These are phyloP conservation scores for Micromesistius poutassou DNA, from an alignment of 2,797 vertebrate genomes.

Conservation along the genomic window DNA sequence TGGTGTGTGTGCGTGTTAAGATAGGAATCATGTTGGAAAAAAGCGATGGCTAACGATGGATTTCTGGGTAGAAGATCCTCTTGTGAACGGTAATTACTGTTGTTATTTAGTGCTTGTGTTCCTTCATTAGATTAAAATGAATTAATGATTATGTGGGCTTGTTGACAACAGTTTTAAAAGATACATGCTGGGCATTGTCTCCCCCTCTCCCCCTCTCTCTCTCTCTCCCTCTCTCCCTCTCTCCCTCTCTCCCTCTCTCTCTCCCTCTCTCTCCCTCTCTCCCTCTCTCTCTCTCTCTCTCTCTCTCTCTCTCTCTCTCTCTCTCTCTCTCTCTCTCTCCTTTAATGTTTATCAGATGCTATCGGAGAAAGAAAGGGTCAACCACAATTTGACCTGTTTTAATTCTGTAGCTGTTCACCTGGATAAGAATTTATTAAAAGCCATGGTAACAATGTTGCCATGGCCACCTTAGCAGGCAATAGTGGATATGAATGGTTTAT, in stretches of 20 bases:
- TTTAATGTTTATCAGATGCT: no score
- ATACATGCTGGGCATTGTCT: no score
- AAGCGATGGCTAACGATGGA: slow-evolving; percentile 21
- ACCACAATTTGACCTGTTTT: slow-evolving; percentile 27
- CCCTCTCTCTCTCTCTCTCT: not conserved
- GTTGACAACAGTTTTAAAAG: no score
- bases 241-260: no score
- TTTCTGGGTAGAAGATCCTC: not conserved
- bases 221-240: no score
- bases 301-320: no score
- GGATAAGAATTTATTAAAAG: slow-evolving; percentile 46
- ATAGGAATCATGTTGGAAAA: slow-evolving; percentile 12
- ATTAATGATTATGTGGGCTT: slow-evolving; percentile 37
- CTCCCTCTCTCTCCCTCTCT: slow-evolving; percentile 2
- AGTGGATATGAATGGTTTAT: slow-evolving; percentile 20
- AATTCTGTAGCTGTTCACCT: slow-evolving; percentile 34
- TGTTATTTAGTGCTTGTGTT: slow-evolving; percentile 15
- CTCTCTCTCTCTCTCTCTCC: no score
- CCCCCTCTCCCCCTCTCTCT: slow-evolving; percentile 17
- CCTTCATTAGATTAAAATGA: slow-evolving; percentile 27
- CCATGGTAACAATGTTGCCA: slow-evolving; percentile 67
- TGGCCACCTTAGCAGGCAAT: slow-evolving; percentile 58
- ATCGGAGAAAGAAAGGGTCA: slow-evolving; percentile 7
- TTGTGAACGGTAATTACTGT: slow-evolving; percentile 4
- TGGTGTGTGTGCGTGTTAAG: not conserved